Percentiles rank a stretch among this genome's conserved stretches.
Evolutionary conservation across 1,140 invertebrate species (phyloP).

Genomic region (Metopolophium dirhodum): DNA sequence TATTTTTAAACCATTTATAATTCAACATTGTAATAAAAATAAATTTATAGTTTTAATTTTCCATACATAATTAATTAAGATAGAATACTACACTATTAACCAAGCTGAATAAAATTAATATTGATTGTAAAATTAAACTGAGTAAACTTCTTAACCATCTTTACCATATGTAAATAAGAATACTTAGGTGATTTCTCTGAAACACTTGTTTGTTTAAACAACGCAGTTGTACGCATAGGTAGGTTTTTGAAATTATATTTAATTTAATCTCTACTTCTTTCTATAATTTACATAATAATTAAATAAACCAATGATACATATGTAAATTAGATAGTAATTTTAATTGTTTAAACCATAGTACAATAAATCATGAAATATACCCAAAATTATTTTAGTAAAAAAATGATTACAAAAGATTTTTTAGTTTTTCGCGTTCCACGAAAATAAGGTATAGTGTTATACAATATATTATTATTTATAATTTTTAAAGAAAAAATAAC

Average conservation of each 20-base stretch:
- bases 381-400: neutral
- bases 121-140: neutral
- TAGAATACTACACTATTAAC: neutral
- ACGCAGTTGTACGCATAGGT: neutral
- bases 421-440: neutral
- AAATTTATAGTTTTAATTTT: neutral
- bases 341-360: neutral
- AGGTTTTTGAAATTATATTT: neutral
- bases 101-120: neutral
- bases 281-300: slow-evolving; percentile 21
- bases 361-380: neutral
- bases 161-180: neutral
- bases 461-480: neutral
- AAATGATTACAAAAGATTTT: neutral
- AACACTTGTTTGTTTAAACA: neutral
- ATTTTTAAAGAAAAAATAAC: neutral
- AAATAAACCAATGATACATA: neutral
- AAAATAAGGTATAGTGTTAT: neutral
- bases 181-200: neutral
- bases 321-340: slow-evolving; percentile 7
- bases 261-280: neutral
- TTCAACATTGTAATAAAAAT: neutral
- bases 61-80: neutral
- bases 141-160: neutral
- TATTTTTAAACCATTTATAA: neutral